Percentiles rank a stretch among this genome's conserved stretches.
Evolutionary conservation across 1,140 invertebrate genomes (phyloP).

Genomic region (Zaprionus vittiger): DNA sequence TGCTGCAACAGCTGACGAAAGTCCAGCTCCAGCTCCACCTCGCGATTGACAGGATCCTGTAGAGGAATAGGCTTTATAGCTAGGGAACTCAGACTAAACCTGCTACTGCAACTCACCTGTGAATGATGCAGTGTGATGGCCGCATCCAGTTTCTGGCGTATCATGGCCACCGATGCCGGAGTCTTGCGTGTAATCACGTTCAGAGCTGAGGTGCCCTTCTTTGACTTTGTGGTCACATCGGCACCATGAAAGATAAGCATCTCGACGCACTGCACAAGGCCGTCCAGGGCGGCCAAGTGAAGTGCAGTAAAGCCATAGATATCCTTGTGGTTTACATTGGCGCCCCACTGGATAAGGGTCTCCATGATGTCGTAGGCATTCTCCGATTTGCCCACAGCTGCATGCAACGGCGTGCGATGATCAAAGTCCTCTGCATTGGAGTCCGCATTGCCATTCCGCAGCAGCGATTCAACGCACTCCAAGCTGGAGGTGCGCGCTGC

Average conservation of each 20-base stretch:
- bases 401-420: conserved; percentile 90
- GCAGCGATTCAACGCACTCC: conserved; percentile 90
- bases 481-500: conserved; percentile 90
- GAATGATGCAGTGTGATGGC: conserved; percentile 91
- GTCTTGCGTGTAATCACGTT: conserved; percentile 93
- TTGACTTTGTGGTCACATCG: conserved; percentile 92
- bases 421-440: conserved; percentile 91
- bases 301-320: conserved; percentile 95
- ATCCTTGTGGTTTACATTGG: conserved; percentile 93
- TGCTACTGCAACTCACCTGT: conserved; percentile 67
- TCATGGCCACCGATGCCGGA: conserved; percentile 91
- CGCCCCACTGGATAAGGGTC: conserved; percentile 90
- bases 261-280: conserved; percentile 92
- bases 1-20: conserved; percentile 92
- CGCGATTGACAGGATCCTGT: conserved; percentile 89
- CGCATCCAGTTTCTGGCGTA: conserved; percentile 90
- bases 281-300: conserved; percentile 93
- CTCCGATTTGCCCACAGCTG: conserved; percentile 90
- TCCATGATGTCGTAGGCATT: conserved; percentile 91
- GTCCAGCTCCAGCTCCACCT: conserved; percentile 92
- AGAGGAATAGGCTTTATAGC: not conserved
- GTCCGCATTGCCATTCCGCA: conserved; percentile 89
- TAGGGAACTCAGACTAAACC: not conserved
- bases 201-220: conserved; percentile 92
- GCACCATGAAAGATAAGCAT: conserved; percentile 93